Percentiles rank a stretch among this genome's conserved stretches.
phyloP scores from a whole-genome alignment of 2,888 invertebrate genomes.

The Lapara coniferarum region DNA sequence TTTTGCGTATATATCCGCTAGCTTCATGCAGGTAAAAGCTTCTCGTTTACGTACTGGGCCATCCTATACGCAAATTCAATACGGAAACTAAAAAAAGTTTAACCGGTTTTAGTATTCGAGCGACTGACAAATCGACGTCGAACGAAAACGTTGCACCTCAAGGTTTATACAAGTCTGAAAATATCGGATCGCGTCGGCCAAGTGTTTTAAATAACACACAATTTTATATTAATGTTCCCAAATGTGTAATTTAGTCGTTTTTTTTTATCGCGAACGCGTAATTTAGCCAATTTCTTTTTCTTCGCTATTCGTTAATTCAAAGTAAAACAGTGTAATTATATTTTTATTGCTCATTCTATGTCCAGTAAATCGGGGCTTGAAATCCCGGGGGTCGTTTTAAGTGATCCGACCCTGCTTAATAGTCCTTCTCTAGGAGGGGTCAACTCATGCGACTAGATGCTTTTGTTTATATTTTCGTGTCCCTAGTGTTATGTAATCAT shows the following conservation, averaged over 20 bases:
- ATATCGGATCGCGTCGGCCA: conserved; percentile 42
- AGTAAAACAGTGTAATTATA: conserved; percentile 77
- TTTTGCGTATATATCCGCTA: conserved; percentile 80
- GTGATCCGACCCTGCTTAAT: conserved; percentile 74
- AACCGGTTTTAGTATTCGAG: not conserved
- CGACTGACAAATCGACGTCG: conserved; percentile 3
- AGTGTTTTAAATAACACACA: conserved; percentile 55
- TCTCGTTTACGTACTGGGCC: conserved; percentile 27
- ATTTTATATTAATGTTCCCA: conserved; percentile 56
- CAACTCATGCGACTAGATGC: conserved; percentile 57
- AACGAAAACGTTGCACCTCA: conserved; percentile 30
- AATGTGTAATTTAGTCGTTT: conserved; percentile 57
- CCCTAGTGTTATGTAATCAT: conserved; percentile 67
- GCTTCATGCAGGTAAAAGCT: conserved; percentile 57
- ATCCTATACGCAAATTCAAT: conserved; percentile 24
- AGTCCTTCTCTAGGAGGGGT: conserved; percentile 66
- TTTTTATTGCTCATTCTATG: conserved; percentile 79
- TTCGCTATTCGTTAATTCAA: conserved; percentile 64
- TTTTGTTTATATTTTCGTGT: conserved; percentile 64
- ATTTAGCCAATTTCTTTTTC: conserved; percentile 59
- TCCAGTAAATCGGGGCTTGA: conserved; percentile 75
- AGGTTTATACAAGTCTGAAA: conserved; percentile 23
- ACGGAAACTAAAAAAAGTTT: conserved; percentile 19
- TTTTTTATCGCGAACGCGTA: conserved; percentile 58
- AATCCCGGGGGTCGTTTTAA: conserved; percentile 72